These are phyloP conservation scores for Podarcis cretensis DNA, from an alignment of 2,113 vertebrate genomes.

Conservation along the genomic window DNA sequence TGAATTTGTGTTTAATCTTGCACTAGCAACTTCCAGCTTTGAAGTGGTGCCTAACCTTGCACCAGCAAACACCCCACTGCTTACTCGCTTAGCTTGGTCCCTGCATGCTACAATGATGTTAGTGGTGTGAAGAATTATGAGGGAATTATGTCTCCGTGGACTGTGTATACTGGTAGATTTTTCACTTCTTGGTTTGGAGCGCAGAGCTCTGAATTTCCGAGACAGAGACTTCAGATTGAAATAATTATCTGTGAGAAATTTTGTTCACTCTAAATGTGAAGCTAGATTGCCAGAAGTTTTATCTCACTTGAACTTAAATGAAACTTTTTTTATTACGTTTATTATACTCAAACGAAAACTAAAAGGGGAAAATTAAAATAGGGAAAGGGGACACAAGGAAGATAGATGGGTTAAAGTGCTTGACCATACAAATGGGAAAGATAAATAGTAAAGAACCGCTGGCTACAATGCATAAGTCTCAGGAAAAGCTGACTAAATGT, in stretches of 20 bases:
- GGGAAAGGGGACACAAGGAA: not conserved
- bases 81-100: not conserved
- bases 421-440: not conserved
- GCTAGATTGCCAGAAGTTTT: not conserved
- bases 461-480: not conserved
- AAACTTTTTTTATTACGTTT: not conserved
- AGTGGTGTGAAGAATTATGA: not conserved
- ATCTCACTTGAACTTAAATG: not conserved
- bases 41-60: not conserved
- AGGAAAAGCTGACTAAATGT: not conserved
- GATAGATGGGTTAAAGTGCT: not conserved
- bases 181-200: not conserved
- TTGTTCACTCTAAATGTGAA: not conserved
- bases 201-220: not conserved
- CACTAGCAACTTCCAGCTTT: not conserved
- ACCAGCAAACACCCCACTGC: not conserved
- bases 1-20: not conserved
- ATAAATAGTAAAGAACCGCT: not conserved
- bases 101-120: not conserved
- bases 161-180: not conserved
- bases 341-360: not conserved
- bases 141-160: not conserved
- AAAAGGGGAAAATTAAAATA: not conserved
- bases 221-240: not conserved
- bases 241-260: not conserved